Conservation (phyloP, 2,888 invertebrate species). For the Sturmia bella region DNA sequence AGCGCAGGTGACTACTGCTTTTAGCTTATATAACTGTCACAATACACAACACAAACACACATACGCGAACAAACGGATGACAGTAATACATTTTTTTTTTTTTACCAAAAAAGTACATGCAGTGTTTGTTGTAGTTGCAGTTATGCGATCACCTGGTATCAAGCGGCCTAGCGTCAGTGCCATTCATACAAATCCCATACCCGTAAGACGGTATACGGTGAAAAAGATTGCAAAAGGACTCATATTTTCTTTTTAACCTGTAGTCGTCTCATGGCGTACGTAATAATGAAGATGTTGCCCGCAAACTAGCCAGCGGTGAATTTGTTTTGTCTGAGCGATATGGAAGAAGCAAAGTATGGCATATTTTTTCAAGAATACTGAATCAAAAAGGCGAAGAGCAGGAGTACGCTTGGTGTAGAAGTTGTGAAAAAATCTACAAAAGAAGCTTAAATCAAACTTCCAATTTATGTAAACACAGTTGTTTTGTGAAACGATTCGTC, state of each 20-base stretch:
- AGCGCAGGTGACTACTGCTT: no score
- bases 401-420: background rate
- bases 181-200: no score
- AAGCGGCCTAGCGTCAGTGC: no score
- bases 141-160: no score
- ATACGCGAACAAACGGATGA: no score
- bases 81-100: no score
- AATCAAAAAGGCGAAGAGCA: background rate
- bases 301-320: background rate
- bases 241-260: background rate
- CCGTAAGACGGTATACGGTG: no score
- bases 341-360: slow-evolving; percentile 28
- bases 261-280: background rate
- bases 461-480: slow-evolving; percentile 11
- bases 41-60: no score
- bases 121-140: no score
- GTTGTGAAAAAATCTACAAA: background rate
- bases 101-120: no score
- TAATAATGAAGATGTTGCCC: background rate
- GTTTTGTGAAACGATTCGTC: background rate
- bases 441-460: background rate
- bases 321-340: background rate
- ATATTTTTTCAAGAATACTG: background rate
- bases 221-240: no score
- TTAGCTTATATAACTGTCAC: no score